phyloP scores from a whole-genome alignment of 2,797 vertebrate species.

The Coracias cyanogaster region DNA sequence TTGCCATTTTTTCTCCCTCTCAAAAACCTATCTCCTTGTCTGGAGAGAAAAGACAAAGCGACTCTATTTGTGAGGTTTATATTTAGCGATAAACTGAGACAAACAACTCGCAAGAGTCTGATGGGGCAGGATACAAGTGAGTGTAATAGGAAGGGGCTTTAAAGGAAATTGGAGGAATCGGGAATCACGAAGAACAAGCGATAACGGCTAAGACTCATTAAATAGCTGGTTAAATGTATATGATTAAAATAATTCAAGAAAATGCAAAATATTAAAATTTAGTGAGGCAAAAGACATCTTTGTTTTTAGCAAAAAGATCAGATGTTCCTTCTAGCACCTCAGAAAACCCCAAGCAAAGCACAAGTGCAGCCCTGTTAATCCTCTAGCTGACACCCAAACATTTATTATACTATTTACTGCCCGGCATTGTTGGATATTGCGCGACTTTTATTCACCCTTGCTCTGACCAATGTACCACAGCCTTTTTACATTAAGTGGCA shows the following conservation, averaged over 20 bases:
- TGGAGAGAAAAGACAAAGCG: neutral
- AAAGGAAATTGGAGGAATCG: neutral
- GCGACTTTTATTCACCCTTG: neutral
- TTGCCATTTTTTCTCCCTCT: neutral
- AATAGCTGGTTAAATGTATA: neutral
- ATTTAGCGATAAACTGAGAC: neutral
- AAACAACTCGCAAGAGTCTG: neutral
- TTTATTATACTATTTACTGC: neutral
- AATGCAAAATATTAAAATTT: neutral
- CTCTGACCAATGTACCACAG: neutral
- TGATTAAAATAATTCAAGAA: neutral
- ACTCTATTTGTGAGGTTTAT: neutral
- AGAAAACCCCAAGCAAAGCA: neutral
- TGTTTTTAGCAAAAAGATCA: neutral
- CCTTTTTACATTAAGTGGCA: neutral
- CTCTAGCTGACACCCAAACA: neutral
- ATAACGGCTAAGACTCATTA: neutral
- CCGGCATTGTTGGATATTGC: neutral
- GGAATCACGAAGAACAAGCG: neutral
- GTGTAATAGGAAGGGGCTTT: neutral
- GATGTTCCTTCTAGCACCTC: neutral
- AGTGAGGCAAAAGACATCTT: neutral
- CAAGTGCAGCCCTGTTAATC: neutral
- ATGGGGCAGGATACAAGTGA: neutral
- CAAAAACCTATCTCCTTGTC: neutral